Evolutionary conservation across 2,113 vertebrate genomes (phyloP), one percentile per base, ranked within the genome.

Genomic region (Strigops habroptila): DNA sequence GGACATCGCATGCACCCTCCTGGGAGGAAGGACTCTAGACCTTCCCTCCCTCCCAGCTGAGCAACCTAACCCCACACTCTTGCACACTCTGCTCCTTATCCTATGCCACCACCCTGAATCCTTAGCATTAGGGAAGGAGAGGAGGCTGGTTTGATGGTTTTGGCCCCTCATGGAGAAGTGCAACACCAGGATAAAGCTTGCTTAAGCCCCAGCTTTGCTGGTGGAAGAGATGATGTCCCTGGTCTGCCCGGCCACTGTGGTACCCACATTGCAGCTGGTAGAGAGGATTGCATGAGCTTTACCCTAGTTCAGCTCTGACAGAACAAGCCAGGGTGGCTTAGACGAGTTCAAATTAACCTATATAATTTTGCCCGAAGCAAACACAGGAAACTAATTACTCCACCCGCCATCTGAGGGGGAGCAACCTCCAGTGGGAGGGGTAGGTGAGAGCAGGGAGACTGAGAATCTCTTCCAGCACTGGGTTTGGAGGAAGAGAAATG

Each of bases 91-190:
- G 33, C 19, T 82, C 30, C 71, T 35, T 21, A 37, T 15, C 5
- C 30, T 41, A 1, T 0, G 10, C 13, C 33, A 37, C 44, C 2
- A 1, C 22, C 17, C 53, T 12, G 27, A 52, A 48, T 18, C 60
- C 37, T 30, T 78, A 73, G 55, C 67, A 49, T 57, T 28, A 63
- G 31, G 31, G 25, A 68, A 75, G 39, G 15, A n/a, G 23, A 39
- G 60, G 35, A 77, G 33, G 15, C 28, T 71, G 52, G 7, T n/a
- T 53, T 75, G 49, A 18, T 49, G 31, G 0, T 16, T 63, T 81
- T 2, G 1, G 41, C 28, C 8, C 12, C 31, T 63, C 2, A 0
- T 64, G 69, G 51, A 80, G 55, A 65, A 92, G 35, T 1, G 1
- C 37, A n/a, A 5, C 19, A 31, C 28, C 39, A 48, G 35, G 57